Conservation (phyloP, 2,888 invertebrate species). For the Diaphora mendica region DNA sequence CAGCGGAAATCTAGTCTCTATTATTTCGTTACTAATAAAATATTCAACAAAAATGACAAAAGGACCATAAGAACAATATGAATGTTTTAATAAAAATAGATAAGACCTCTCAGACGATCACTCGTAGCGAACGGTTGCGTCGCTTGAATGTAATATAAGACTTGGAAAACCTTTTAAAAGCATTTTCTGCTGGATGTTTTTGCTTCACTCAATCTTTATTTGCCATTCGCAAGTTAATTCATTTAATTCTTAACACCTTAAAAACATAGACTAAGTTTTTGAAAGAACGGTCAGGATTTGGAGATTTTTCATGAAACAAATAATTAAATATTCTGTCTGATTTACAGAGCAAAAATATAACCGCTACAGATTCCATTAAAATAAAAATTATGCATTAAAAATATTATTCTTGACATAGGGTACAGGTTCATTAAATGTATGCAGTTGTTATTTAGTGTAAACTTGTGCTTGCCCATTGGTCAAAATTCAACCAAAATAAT, state of each 20-base stretch:
- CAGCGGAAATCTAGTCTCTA: background rate
- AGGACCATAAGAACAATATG: no score
- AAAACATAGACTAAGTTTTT: background rate
- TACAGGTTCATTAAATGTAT: no score
- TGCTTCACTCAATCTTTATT: constrained; percentile 21
- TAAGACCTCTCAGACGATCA: constrained; percentile 37
- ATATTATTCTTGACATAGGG: no score
- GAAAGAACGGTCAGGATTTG: background rate
- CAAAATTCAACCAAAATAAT: no score
- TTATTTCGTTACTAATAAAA: background rate
- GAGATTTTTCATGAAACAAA: background rate
- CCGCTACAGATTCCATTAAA: background rate
- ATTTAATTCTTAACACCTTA: constrained; percentile 8
- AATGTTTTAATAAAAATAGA: constrained; percentile 37
- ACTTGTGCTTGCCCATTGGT: no score
- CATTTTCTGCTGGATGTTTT: constrained; percentile 34
- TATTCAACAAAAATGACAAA: constrained; percentile 3
- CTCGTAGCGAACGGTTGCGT: constrained; percentile 23
- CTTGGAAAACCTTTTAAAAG: constrained; percentile 48
- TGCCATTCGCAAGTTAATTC: constrained; percentile 12
- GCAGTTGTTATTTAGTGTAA: no score
- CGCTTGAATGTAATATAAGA: constrained; percentile 51
- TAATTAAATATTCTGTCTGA: background rate
- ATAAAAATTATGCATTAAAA: background rate
- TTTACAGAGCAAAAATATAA: background rate